Percentiles rank a stretch among this genome's conserved stretches.
Evolutionary conservation across 2,113 vertebrate genomes (phyloP).

Genomic region (Lipotes vexillifer): DNA sequence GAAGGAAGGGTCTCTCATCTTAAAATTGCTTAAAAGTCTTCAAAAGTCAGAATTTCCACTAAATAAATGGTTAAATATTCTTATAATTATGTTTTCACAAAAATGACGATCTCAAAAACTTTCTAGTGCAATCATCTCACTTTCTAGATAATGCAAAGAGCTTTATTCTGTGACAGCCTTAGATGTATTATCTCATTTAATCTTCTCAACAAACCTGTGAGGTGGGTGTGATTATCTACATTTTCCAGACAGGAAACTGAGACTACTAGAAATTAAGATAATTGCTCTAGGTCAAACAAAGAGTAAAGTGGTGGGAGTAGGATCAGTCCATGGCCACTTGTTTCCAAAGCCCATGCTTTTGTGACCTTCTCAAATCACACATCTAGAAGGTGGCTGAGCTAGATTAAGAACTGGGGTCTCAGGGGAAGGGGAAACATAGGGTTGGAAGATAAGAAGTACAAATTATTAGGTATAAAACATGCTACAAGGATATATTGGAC

Average conservation of each 20-base stretch:
- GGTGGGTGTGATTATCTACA: neutral
- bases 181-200: neutral
- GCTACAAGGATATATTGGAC: neutral
- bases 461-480: neutral
- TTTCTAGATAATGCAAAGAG: neutral
- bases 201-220: neutral
- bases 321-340: neutral
- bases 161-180: neutral
- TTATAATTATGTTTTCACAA: neutral
- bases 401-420: neutral
- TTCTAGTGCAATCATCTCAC: neutral
- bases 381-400: neutral
- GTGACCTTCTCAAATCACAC: neutral
- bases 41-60: neutral
- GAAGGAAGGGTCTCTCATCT: neutral
- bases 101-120: neutral
- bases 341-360: neutral
- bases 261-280: neutral
- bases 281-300: neutral
- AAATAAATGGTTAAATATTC: neutral
- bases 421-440: neutral
- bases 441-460: neutral
- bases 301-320: neutral
- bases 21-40: neutral
- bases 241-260: neutral